Percentiles rank a stretch among this genome's conserved stretches.
phyloP scores from a whole-genome alignment of 2,113 vertebrate species.

The Otolemur garnettii region DNA sequence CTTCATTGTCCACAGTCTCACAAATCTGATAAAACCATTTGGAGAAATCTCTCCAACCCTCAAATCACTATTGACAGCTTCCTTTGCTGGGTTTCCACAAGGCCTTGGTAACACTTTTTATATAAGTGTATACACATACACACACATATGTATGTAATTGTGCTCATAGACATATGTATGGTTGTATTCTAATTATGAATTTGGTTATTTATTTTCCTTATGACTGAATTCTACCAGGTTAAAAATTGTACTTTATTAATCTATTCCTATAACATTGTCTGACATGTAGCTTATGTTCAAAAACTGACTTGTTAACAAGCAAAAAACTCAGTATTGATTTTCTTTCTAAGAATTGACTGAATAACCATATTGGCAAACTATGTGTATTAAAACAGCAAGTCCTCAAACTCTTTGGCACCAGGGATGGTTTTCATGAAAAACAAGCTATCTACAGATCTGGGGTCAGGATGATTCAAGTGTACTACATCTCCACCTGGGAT shows the following conservation, averaged over 20 bases:
- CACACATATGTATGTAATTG: background rate
- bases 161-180: background rate
- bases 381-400: background rate
- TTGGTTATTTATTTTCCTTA: background rate
- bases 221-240: background rate
- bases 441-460: too few relatives aligned
- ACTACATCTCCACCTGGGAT: too few relatives aligned
- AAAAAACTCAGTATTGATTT: slow-evolving; percentile 2
- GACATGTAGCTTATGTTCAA: background rate
- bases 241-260: background rate
- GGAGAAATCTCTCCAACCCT: background rate
- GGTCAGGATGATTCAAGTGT: too few relatives aligned
- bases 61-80: background rate
- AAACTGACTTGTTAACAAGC: background rate
- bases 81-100: background rate
- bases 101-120: background rate
- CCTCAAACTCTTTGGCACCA: too few relatives aligned
- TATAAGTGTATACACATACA: too few relatives aligned
- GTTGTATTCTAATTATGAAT: background rate
- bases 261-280: background rate
- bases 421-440: too few relatives aligned
- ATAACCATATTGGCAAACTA: background rate
- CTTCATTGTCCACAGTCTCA: background rate
- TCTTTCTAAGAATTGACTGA: background rate
- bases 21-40: background rate